Percentiles rank a stretch among this genome's conserved stretches.
Evolutionary conservation across 1,140 invertebrate genomes (phyloP).

Genomic region (Nylanderia fulva): DNA sequence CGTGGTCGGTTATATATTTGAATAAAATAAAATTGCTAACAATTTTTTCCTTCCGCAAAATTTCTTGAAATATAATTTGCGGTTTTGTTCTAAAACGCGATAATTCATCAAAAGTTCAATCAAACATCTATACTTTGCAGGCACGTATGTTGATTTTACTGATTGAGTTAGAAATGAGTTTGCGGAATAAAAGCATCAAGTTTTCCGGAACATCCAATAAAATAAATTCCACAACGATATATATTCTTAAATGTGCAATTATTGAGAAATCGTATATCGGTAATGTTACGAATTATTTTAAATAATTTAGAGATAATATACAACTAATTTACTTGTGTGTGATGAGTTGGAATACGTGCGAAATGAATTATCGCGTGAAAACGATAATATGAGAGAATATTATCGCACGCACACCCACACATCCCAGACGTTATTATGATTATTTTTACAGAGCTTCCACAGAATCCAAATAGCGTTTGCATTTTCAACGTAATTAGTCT

Average conservation of each 20-base stretch:
- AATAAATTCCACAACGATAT: not conserved
- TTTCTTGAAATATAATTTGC: not conserved
- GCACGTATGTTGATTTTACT: constrained; percentile 5
- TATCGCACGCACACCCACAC: not conserved
- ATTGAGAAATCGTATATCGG: not conserved
- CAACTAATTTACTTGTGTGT: constrained; percentile 8
- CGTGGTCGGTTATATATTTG: not conserved
- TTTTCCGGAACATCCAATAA: not conserved
- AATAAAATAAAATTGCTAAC: constrained; percentile 5
- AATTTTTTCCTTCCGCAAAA: not conserved
- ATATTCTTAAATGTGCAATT: not conserved
- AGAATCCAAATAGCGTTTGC: not conserved
- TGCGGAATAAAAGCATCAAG: not conserved
- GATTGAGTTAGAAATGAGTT: constrained; percentile 7
- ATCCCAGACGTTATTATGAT: not conserved
- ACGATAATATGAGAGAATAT: not conserved
- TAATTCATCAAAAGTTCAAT: not conserved
- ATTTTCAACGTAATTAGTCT: constrained; percentile 4
- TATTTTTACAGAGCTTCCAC: not conserved
- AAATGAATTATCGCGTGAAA: constrained; percentile 7
- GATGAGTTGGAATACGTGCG: not conserved
- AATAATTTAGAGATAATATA: constrained; percentile 3
- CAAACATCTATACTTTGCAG: not conserved
- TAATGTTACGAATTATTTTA: not conserved
- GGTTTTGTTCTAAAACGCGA: not conserved